Base-by-base conservation (phyloP, 2,888 invertebrate species). In the Danaus chrysippus region DNA sequence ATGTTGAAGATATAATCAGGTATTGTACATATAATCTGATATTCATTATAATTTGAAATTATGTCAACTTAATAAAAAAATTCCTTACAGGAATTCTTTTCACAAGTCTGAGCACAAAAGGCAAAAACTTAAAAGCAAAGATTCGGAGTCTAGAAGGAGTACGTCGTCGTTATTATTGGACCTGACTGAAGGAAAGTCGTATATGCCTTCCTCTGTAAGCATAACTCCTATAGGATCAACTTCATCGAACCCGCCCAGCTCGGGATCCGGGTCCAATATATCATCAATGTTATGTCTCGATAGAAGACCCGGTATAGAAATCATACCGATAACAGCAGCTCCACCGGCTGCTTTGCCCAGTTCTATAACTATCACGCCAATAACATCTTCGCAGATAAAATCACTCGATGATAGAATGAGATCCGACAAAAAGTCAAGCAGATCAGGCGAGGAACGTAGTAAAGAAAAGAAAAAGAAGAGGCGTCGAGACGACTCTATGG, bases 291-390 rank as follows among this genome's bases (percentile, higher is more conserved):
- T 94, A 43, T 92, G 93, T 63, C 82, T 94, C 54, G 95, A 95
- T 70, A 91, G 94, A 62, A 87, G 95, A 41, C 94, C 95, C 0
- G 95, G 95, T 1, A 96, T 97, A 66, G 97, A 97, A 84, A 96
- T 97, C 56, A 96, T 97, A 73, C 96, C 97, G 0, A 93, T 96
- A 65, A 91, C 94, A 1, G 91, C 94, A 12, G 86, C 93, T 10
- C 84, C 94, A 0, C 93, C 93, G 6, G 91, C 94, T 9, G 92
- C 92, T 6, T 81, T 95, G 41, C 94, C 96, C 10, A 95, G 95
- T 75, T 96, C 96, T 0, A 96, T 97, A 63, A 97, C 97, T 0
- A 97, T 97, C 61, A 97, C 97, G 0, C 96, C 97, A 3, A 96
- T 97, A 49, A 92, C 93, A 0, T 88, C 92, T 1, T 87, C 92